These are phyloP conservation scores for Vultur gryphus DNA, from an alignment of 2,797 vertebrate genomes.

Conservation along the genomic window DNA sequence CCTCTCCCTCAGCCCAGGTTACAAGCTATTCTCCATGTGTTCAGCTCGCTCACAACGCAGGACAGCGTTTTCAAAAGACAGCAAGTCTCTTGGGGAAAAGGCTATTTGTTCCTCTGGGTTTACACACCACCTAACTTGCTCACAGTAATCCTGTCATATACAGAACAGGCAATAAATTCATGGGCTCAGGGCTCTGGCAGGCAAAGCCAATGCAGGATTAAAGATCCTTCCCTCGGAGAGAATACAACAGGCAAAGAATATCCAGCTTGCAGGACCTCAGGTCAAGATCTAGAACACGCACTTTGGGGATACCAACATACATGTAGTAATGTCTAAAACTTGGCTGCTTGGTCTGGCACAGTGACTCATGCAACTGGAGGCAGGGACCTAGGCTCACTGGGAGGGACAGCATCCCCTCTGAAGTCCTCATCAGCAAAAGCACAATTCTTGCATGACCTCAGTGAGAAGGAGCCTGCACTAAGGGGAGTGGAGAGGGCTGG, in stretches of 20 bases:
- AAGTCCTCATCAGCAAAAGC: neutral
- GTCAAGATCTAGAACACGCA: neutral
- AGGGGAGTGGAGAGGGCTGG: neutral
- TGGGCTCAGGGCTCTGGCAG: neutral
- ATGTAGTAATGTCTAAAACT: accelerated
- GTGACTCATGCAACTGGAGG: accelerated
- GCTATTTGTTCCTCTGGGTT: neutral
- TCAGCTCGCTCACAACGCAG: neutral
- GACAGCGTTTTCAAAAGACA: neutral
- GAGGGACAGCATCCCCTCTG: neutral
- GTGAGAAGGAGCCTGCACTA: neutral
- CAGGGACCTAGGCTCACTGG: neutral
- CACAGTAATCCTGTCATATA: neutral
- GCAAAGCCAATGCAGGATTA: neutral
- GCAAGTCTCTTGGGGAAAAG: neutral
- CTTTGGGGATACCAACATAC: neutral
- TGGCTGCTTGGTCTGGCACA: neutral
- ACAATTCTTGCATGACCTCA: accelerated
- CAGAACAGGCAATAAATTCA: neutral
- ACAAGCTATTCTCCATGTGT: neutral
- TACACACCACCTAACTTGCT: neutral
- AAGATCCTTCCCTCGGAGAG: neutral
- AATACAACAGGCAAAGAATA: neutral
- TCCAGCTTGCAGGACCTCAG: neutral
- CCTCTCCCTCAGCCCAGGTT: neutral